Conservation (phyloP, 2,113 vertebrate species). For the Pluvialis apricaria region DNA sequence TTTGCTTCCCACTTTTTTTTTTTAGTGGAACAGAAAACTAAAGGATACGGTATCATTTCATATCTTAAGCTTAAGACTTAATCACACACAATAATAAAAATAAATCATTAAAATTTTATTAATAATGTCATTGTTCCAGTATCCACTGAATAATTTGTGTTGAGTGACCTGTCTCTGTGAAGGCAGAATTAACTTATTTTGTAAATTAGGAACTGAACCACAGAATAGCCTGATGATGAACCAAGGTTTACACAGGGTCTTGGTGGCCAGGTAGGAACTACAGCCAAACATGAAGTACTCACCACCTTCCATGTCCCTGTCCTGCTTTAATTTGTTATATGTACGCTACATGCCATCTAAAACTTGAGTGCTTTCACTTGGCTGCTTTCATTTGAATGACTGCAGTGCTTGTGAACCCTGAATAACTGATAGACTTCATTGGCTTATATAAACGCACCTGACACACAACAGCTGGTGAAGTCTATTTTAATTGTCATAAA, state of each 20-base stretch:
- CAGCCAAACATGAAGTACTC: not conserved
- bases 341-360: accelerated
- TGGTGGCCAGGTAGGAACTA: not conserved
- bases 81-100: not conserved
- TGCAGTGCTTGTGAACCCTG: not conserved
- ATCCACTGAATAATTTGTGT: not conserved
- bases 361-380: not conserved
- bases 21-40: not conserved
- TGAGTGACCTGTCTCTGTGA: not conserved
- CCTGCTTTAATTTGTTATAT: not conserved
- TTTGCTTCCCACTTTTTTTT: not conserved
- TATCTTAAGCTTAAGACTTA: not conserved
- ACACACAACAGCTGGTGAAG: conserved; percentile 6
- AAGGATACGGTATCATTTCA: not conserved
- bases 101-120: not conserved
- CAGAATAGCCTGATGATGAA: not conserved
- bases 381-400: not conserved
- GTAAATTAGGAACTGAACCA: not conserved
- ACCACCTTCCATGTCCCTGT: not conserved
- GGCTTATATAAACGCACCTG: not conserved
- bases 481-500: conserved; percentile 39
- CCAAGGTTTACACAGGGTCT: not conserved
- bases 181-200: not conserved
- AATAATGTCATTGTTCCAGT: not conserved
- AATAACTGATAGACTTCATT: not conserved